Conservation (phyloP, 2,113 vertebrate genomes). For the Rhipidura dahli region DNA sequence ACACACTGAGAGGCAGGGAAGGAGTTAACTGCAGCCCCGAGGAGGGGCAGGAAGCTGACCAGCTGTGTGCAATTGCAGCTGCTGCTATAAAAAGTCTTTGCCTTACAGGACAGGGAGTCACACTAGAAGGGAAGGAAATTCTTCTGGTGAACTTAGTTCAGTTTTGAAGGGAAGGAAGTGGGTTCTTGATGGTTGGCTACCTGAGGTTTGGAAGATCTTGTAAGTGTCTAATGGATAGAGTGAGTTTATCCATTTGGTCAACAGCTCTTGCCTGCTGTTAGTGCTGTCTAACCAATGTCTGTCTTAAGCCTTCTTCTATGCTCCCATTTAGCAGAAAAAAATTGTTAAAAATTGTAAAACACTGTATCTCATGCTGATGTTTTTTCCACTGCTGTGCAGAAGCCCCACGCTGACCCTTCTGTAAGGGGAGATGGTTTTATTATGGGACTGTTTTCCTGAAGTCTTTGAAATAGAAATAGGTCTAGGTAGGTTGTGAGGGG, state of each 20-base stretch:
- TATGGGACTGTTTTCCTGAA: neutral
- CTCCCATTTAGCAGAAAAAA: neutral
- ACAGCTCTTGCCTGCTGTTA: neutral
- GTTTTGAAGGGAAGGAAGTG: slow-evolving; percentile 43
- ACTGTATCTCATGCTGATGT: neutral
- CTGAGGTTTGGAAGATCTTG: neutral
- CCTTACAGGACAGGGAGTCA: slow-evolving; percentile 10
- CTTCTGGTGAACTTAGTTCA: neutral
- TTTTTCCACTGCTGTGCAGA: neutral
- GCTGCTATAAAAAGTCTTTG: slow-evolving; percentile 63
- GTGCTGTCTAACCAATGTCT: neutral
- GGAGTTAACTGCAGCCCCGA: slow-evolving; percentile 23
- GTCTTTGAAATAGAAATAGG: neutral
- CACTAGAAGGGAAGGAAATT: slow-evolving; percentile 50
- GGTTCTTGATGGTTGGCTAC: neutral
- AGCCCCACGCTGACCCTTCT: neutral
- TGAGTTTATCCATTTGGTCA: neutral
- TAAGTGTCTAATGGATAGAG: neutral
- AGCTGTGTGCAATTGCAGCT: slow-evolving; percentile 59
- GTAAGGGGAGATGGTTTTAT: neutral
- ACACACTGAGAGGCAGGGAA: neutral
- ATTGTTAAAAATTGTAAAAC: neutral
- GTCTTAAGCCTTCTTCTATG: neutral
- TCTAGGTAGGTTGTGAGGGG: neutral
- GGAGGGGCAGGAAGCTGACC: slow-evolving; percentile 54